Evolutionary conservation across 2,888 invertebrate species (phyloP).

Genomic region (Dolichomitus sp.): DNA sequence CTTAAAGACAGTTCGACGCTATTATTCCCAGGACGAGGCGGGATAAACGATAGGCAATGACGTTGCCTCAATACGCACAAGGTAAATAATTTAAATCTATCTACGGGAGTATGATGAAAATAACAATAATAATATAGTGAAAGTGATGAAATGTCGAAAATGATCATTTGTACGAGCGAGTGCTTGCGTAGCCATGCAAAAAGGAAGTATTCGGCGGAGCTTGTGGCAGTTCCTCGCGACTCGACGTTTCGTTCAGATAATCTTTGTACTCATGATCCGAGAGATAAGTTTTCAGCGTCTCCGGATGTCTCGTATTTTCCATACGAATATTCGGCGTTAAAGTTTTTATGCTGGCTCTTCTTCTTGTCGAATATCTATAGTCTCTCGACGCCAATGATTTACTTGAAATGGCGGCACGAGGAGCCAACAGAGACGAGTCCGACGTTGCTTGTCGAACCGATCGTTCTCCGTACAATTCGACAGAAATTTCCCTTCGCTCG

Average conservation of each 20-base stretch:
- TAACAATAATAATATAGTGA: conserved; percentile 3
- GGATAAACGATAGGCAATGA: conserved; percentile 18
- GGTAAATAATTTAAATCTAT: conserved; percentile 4
- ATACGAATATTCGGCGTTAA: conserved; percentile 62
- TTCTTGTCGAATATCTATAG: conserved; percentile 4
- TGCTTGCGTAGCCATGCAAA: conserved; percentile 77
- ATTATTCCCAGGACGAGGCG: not conserved
- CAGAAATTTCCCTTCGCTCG: conserved; percentile 28
- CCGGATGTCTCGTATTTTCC: conserved; percentile 61
- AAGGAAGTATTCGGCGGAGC: conserved; percentile 72
- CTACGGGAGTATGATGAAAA: conserved; percentile 7
- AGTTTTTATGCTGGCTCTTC: conserved; percentile 44
- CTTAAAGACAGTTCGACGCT: not conserved
- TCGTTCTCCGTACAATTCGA: not conserved
- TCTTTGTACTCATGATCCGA: conserved; percentile 67
- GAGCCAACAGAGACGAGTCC: conserved; percentile 40
- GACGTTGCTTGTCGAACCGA: conserved; percentile 12
- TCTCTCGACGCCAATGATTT: conserved; percentile 25
- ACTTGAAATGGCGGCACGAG: not conserved
- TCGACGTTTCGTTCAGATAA: conserved; percentile 62
- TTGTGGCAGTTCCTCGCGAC: conserved; percentile 49
- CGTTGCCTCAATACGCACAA: not conserved
- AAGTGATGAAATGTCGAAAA: conserved; percentile 43
- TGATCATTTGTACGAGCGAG: conserved; percentile 68
- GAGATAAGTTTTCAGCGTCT: conserved; percentile 65